Evolutionary conservation across 2,797 vertebrate genomes (phyloP).

Genomic region (Chrysocyon brachyurus): DNA sequence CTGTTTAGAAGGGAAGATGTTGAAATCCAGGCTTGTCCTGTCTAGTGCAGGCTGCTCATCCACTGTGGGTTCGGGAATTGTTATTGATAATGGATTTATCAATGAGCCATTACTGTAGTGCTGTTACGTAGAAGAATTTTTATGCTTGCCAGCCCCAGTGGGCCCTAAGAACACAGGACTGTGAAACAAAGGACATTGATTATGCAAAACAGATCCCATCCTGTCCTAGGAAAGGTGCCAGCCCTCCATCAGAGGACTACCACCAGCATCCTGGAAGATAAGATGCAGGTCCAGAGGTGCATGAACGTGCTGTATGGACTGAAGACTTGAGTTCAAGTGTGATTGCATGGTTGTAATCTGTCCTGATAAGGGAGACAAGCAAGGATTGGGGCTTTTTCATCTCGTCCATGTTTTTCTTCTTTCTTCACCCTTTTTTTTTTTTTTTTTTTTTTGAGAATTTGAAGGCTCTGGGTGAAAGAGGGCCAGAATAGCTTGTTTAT

Average conservation of each 20-base stretch:
- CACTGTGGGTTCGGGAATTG: not conserved
- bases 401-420: conserved; percentile 49
- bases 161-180: not conserved
- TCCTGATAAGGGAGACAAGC: conserved; percentile 28
- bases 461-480: conserved; percentile 48
- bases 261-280: not conserved
- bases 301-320: not conserved
- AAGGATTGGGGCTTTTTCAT: conserved; percentile 65
- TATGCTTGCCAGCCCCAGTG: not conserved
- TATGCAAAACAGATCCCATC: conserved; percentile 28
- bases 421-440: not conserved
- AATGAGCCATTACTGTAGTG: conserved; percentile 1
- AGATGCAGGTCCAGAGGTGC: not conserved
- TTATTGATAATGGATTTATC: conserved; percentile 58
- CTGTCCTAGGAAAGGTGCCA: not conserved
- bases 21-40: not conserved
- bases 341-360: not conserved
- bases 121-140: not conserved
- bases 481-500: conserved; percentile 44
- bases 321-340: not conserved
- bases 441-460: conserved; percentile 21
- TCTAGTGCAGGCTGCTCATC: not conserved
- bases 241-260: not conserved
- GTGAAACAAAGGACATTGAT: conserved; percentile 41
- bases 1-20: not conserved